phyloP scores from a whole-genome alignment of 1,140 invertebrate genomes.

The Adoxophyes honmai region DNA sequence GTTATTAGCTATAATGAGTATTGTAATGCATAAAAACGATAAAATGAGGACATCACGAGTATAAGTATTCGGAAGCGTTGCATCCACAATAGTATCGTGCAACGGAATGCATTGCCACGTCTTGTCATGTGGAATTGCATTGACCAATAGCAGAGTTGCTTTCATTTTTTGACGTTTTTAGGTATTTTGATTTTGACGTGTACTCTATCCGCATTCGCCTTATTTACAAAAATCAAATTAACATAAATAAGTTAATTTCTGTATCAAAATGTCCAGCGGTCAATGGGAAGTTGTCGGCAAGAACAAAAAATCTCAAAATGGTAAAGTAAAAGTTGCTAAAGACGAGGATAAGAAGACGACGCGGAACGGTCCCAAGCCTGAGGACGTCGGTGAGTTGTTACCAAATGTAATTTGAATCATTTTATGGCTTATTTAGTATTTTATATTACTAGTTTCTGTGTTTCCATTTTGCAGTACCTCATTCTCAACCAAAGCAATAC shows the following conservation, averaged over 20 bases:
- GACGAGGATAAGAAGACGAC: slow-evolving; percentile 78
- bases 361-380: slow-evolving; percentile 65
- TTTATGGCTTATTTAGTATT: slow-evolving; percentile 15
- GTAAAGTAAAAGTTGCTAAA: slow-evolving; percentile 78
- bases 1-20: too few species aligned
- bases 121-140: slow-evolving; percentile 65
- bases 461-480: slow-evolving; percentile 40
- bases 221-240: slow-evolving; percentile 58
- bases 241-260: slow-evolving; percentile 32
- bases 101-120: slow-evolving; percentile 58
- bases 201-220: slow-evolving; percentile 57
- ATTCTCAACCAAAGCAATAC: slow-evolving; percentile 59
- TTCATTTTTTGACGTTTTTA: slow-evolving; percentile 50
- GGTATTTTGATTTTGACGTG: slow-evolving; percentile 69
- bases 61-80: too few species aligned
- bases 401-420: background rate
- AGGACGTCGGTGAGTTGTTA: slow-evolving; percentile 55
- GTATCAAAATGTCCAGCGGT: slow-evolving; percentile 79
- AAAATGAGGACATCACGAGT: too few species aligned
- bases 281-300: slow-evolving; percentile 89
- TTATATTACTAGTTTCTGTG: background rate
- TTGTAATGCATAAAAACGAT: too few species aligned
- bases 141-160: slow-evolving; percentile 46
- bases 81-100: slow-evolving; percentile 19
- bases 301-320: slow-evolving; percentile 82